Evolutionary conservation across 2,113 vertebrate genomes (phyloP), one percentile per base, ranked within the genome.

Genomic region (Delphinapterus leucas): DNA sequence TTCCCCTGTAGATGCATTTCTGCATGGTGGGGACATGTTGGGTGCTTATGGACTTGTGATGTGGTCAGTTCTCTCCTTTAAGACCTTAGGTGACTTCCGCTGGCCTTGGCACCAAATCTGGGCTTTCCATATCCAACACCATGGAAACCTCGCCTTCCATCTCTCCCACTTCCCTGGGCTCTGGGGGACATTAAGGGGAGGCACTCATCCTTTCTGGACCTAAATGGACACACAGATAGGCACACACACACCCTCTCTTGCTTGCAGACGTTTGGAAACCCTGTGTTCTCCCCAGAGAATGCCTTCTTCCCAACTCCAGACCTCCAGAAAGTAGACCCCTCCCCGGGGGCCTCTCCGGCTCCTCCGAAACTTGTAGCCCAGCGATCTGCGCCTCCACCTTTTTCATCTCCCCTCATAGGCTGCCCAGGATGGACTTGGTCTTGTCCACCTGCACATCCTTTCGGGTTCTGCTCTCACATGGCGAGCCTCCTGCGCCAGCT

Each of bases 21-120:
- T 0, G 3, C 28, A 1, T 21, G 1, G 5, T 1, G 5, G 47
- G 53, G 33, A 26, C 44, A 3, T 2, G 31, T 2, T 20, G 4
- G 6, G 7, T 1, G 14, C 21, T 21, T 38, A 20, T n/a, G 38
- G 41, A 21, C 20, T 36, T 58, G 83, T 1, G 33, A 41, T 3
- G 21, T 28, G 31, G 41, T 36, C 47, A 5, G 21, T 28, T 33
- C 8, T 71, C n/a, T 49, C 26, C 36, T 58, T 49, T 53, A 11
- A 79, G 88, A 38, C 58, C 31, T 4, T 2, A 12, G 5, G 0
- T 13, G 81, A 14, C 25, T 18, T 77, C 86, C 21, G 17, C 25
- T 1, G 2, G 4, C 53, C 15, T 0, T 0, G 4, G 47, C 47
- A 20, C 36, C 36, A 67, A 36, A 47, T 26, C 70, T 28, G 25